Evolutionary conservation across 2,113 vertebrate species (phyloP).

Genomic region (Numida meleagris): DNA sequence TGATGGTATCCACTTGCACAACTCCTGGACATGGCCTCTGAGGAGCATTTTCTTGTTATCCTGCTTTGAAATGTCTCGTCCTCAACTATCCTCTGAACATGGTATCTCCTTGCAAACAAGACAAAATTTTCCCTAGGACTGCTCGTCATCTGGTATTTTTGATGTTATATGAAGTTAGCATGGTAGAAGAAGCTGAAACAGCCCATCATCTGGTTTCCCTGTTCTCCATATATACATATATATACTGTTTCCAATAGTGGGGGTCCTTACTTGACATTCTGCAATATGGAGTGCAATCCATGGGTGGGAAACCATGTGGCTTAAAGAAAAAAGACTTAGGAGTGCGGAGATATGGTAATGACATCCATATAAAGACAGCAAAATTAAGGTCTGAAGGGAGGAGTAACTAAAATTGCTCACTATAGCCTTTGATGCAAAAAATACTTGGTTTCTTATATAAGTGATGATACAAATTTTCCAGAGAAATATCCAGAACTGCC

Average conservation of each 20-base stretch:
- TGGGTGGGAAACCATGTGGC: not conserved
- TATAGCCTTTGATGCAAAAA: constrained; percentile 57
- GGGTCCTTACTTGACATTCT: not conserved
- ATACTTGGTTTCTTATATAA: constrained; percentile 54
- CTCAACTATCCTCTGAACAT: not conserved
- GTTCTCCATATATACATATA: not conserved
- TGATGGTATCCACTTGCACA: not conserved
- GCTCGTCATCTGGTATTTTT: not conserved
- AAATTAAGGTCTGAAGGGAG: constrained; percentile 42
- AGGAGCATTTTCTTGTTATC: not conserved
- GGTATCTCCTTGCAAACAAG: not conserved
- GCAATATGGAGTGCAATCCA: not conserved
- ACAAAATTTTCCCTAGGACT: not conserved
- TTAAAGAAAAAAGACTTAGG: not conserved
- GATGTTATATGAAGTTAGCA: not conserved
- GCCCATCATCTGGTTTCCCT: not conserved
- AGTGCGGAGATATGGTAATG: constrained; percentile 10
- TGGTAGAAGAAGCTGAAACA: not conserved
- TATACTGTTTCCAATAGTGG: not conserved
- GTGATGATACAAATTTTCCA: constrained; percentile 24
- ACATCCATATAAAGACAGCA: constrained; percentile 30
- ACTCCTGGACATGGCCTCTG: not conserved
- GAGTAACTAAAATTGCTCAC: constrained; percentile 53
- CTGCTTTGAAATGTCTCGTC: not conserved
- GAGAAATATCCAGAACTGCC: constrained; percentile 53